These are phyloP conservation scores for Gallinago undulata DNA, from an alignment of 2,113 vertebrate genomes.

Conservation along the genomic window DNA sequence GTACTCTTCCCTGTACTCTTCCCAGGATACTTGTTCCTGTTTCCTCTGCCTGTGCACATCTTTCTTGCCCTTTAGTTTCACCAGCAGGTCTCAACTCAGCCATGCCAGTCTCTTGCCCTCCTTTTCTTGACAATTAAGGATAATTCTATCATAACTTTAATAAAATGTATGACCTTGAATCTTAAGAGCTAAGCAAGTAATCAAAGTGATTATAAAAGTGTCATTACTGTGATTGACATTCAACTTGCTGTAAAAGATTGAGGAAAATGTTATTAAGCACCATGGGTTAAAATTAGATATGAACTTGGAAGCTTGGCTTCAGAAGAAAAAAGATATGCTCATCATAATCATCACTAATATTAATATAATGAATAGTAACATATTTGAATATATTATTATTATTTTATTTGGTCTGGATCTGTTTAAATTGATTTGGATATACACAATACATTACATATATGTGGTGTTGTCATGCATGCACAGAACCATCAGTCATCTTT, in stretches of 20 bases:
- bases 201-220: background rate
- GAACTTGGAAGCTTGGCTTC: background rate
- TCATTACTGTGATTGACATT: background rate
- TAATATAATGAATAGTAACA: background rate
- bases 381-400: background rate
- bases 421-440: background rate
- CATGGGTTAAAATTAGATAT: background rate
- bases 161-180: background rate
- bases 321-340: background rate
- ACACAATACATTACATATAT: background rate
- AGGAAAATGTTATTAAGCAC: background rate
- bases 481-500: background rate
- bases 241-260: background rate
- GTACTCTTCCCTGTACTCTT: background rate
- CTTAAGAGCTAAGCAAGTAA: background rate
- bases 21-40: background rate
- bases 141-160: background rate
- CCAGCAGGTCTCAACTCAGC: background rate
- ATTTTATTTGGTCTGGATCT: background rate
- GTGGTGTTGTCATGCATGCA: background rate
- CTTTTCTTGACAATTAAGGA: background rate
- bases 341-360: background rate
- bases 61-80: background rate
- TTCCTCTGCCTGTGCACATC: background rate
- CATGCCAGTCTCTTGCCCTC: background rate